Evolutionary conservation across 2,888 invertebrate species (phyloP).

Genomic region (Stramonita haemastoma): DNA sequence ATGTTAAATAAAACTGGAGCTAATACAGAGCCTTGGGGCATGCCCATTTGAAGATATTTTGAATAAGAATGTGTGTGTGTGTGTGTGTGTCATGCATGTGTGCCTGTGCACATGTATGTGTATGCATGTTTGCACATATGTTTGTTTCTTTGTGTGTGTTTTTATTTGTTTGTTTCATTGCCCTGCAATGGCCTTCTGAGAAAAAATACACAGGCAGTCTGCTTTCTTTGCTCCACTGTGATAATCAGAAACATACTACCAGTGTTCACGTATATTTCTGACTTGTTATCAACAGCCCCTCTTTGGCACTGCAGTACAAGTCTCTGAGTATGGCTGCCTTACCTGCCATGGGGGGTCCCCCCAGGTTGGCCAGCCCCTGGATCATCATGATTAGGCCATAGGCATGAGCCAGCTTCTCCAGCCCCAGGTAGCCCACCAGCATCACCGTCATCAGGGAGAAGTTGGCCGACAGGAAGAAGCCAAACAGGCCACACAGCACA

Average conservation of each 20-base stretch:
- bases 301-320: too few species aligned
- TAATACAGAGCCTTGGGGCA: too few species aligned
- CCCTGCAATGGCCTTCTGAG: background rate
- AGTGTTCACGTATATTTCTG: too few species aligned
- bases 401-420: constrained; percentile 93
- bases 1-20: too few species aligned
- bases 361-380: constrained; percentile 92
- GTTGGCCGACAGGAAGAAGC: constrained; percentile 93
- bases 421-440: constrained; percentile 91
- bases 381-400: constrained; percentile 92
- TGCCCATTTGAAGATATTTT: too few species aligned
- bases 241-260: background rate
- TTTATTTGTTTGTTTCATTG: too few species aligned
- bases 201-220: background rate
- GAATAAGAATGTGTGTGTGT: background rate
- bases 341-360: constrained; percentile 95
- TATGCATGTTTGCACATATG: too few species aligned
- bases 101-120: too few species aligned
- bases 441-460: constrained; percentile 91
- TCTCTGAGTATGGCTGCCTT: background rate
- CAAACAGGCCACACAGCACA: constrained; percentile 81
- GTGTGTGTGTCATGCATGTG: background rate
- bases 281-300: too few species aligned
- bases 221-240: background rate
- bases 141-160: too few species aligned